These are phyloP conservation scores for Cantharis flavilabris DNA, from an alignment of 2,888 invertebrate genomes.

Conservation along the genomic window DNA sequence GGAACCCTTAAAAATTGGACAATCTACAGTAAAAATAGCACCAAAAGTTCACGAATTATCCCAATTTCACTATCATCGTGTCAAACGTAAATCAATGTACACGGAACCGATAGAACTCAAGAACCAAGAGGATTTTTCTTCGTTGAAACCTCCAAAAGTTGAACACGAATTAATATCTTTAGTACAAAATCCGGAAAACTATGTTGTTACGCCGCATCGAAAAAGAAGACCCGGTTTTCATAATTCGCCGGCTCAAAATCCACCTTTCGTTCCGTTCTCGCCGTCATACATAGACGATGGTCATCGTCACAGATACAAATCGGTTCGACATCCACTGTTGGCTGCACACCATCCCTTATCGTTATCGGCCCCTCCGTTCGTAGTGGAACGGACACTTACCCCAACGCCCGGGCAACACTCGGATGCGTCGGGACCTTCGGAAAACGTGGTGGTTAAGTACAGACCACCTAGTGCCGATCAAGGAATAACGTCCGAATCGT, in stretches of 20 bases:
- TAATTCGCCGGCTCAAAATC: conserved; percentile 85
- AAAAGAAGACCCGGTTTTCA: conserved; percentile 87
- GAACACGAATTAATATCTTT: conserved; percentile 72
- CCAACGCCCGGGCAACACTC: conserved; percentile 60
- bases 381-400: conserved; percentile 66
- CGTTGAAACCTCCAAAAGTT: conserved; percentile 64
- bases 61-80: conserved; percentile 56
- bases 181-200: conserved; percentile 76
- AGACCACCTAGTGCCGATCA: conserved; percentile 73
- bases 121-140: conserved; percentile 70
- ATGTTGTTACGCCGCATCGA: conserved; percentile 85
- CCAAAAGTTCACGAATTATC: conserved; percentile 63
- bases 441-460: conserved; percentile 64
- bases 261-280: conserved; percentile 83
- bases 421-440: conserved; percentile 55
- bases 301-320: conserved; percentile 65
- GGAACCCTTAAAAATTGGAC: conserved; percentile 64
- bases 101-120: conserved; percentile 73
- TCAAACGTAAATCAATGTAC: conserved; percentile 65
- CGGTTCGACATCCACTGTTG: conserved; percentile 59
- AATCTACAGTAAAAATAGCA: conserved; percentile 64
- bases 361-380: conserved; percentile 74
- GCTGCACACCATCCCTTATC: conserved; percentile 71
- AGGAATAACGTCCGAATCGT: conserved; percentile 59
- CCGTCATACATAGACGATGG: conserved; percentile 77